phyloP scores from a whole-genome alignment of 2,888 invertebrate genomes.

The Drosophila multiciliata region DNA sequence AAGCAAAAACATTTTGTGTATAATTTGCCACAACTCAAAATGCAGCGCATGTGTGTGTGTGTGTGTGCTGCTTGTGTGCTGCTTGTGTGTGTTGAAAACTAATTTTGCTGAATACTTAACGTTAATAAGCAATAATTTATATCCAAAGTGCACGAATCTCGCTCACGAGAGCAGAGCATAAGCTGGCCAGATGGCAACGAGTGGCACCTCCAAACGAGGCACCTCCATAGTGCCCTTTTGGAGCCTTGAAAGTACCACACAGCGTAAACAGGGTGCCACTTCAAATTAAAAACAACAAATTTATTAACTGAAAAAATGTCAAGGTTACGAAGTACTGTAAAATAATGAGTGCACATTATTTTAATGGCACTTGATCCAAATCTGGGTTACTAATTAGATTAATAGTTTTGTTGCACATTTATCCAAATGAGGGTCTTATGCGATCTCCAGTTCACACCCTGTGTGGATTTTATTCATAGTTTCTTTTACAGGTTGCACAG shows the following conservation, averaged over 20 bases:
- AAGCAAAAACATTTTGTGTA: conserved; percentile 58
- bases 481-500: conserved; percentile 26
- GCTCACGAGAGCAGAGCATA: conserved; percentile 30
- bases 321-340: not conserved
- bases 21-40: conserved; percentile 68
- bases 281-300: not conserved
- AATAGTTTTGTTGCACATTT: not conserved
- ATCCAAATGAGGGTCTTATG: not conserved
- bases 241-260: conserved; percentile 36
- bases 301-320: not conserved
- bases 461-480: conserved; percentile 26
- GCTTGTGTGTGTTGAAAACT: conserved; percentile 45
- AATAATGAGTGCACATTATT: not conserved
- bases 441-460: conserved; percentile 25
- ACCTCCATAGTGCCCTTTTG: conserved; percentile 21
- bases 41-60: conserved; percentile 18
- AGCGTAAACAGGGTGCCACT: conserved; percentile 30
- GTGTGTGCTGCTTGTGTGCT: conserved; percentile 4
- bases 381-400: not conserved
- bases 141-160: conserved; percentile 56
- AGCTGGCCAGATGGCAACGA: conserved; percentile 31
- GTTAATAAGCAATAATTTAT: conserved; percentile 77
- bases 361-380: not conserved
- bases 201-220: not conserved
- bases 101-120: conserved; percentile 77